These are phyloP conservation scores for Sarotherodon lohbergeri DNA, from an alignment of 2,113 vertebrate genomes.

Conservation along the genomic window DNA sequence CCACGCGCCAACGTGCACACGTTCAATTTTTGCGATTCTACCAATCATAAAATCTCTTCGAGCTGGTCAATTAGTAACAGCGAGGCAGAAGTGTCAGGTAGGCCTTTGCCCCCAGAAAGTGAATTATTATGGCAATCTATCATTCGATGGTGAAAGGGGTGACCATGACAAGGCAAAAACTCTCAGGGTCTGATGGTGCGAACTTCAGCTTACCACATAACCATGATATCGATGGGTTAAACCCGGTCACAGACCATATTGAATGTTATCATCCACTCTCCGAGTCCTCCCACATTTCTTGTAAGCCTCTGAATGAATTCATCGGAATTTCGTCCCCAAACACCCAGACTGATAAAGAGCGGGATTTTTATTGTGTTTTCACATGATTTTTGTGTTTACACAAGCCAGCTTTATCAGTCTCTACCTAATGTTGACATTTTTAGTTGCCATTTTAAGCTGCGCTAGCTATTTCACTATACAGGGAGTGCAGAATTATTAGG, in stretches of 20 bases:
- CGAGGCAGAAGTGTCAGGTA: neutral
- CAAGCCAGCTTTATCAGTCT: neutral
- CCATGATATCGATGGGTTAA: neutral
- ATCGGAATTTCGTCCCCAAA: neutral
- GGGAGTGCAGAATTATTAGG: no score
- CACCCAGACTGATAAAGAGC: neutral
- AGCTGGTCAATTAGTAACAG: conserved; percentile 36
- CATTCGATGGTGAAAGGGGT: neutral
- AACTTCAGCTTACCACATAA: neutral
- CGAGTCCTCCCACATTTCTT: neutral
- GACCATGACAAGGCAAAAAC: neutral
- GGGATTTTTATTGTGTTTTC: neutral
- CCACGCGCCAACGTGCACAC: neutral
- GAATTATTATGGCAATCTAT: neutral
- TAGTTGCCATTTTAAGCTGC: neutral
- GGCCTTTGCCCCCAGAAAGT: conserved; percentile 10
- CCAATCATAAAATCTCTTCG: neutral
- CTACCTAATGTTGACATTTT: neutral
- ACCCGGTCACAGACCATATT: neutral
- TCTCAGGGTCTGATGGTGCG: neutral
- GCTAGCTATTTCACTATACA: neutral
- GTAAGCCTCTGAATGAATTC: neutral
- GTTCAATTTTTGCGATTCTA: neutral
- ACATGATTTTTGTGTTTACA: neutral
- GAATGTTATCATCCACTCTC: neutral